Evolutionary conservation across 2,888 invertebrate genomes (phyloP).

Genomic region (Mesorhabditis spiculigera): DNA sequence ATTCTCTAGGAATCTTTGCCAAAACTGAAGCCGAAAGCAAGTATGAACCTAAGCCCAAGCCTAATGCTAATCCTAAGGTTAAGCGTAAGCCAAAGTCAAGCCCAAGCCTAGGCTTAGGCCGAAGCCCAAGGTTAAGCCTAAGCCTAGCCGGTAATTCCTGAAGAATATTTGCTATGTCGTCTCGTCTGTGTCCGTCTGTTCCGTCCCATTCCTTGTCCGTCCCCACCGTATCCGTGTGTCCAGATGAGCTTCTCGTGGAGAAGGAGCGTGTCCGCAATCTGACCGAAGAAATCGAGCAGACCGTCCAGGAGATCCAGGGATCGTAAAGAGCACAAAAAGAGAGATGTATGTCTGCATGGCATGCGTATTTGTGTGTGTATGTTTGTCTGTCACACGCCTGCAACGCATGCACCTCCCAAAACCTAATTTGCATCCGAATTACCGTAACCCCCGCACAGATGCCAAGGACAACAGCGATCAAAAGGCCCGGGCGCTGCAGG

Average conservation of each 20-base stretch:
- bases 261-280: constrained; percentile 58
- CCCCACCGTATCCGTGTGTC: constrained; percentile 17
- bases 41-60: background rate
- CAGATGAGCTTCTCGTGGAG: constrained; percentile 61
- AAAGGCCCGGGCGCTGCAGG: constrained; percentile 91
- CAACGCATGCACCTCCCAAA: background rate
- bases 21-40: background rate
- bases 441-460: constrained; percentile 71
- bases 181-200: background rate
- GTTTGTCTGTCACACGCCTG: background rate
- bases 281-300: constrained; percentile 59
- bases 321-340: constrained; percentile 38
- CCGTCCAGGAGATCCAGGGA: constrained; percentile 59
- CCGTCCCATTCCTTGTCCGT: background rate
- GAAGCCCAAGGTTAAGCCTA: background rate
- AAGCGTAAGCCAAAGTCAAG: background rate
- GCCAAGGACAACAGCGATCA: constrained; percentile 88
- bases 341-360: background rate
- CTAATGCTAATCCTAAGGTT: background rate
- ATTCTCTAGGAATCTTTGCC: no score
- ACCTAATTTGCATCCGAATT: background rate
- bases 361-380: background rate
- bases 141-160: no score
- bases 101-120: background rate
- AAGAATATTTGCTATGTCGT: background rate